Base-by-base conservation (phyloP, 2,888 invertebrate genomes). In the Parapristionchus giblindavisi region DNA sequence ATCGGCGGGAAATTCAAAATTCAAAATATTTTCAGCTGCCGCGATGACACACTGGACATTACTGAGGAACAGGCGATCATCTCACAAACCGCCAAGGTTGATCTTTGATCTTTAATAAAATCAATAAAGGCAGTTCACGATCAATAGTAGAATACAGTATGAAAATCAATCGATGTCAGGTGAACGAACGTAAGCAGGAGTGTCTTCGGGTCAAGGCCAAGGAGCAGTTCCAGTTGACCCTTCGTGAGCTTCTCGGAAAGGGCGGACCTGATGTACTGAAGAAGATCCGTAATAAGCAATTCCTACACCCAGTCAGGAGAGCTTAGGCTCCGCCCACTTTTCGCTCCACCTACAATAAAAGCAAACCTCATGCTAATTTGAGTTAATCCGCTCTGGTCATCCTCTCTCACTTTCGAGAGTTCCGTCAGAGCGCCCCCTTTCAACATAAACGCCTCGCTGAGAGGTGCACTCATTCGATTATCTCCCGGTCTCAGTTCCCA, bases 21-120 rank as follows among this genome's bases (percentile, higher is more conserved):
- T n/a, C n/a, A n/a, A n/a, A n/a, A n/a, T n/a, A n/a, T n/a, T 71
- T 80, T 61, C 73, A 83, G 83, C 71, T 83, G 83, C 61, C 83
- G 83, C 6, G 81, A 81, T 58, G 77, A 77, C 73, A 79, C 80
- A 2, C 75, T 83, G 27, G 83, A 83, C 68, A 77, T 77, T 14
- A 77, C 76, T 17, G 66, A 77, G 27, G 83, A 83, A 56, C 75
- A 80, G 60, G 79, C 77, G 2, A 81, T 83, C 52, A 80, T 83
- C 70, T 79, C 77, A 36, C 70, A 77, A 40, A 83, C 83, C 17
- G 83, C 83, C 1, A 71, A 71, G 71, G 71, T 71, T 71, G 0
- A n/a, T 3, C 5, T 43, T 27, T 43, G 29, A 60, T 29, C 14
- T 34, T 27, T 29, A n/a, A 38, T 71, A 24, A 71, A 56, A 17